phyloP scores from a whole-genome alignment of 2,888 invertebrate species.

The Yponomeuta sedellus region DNA sequence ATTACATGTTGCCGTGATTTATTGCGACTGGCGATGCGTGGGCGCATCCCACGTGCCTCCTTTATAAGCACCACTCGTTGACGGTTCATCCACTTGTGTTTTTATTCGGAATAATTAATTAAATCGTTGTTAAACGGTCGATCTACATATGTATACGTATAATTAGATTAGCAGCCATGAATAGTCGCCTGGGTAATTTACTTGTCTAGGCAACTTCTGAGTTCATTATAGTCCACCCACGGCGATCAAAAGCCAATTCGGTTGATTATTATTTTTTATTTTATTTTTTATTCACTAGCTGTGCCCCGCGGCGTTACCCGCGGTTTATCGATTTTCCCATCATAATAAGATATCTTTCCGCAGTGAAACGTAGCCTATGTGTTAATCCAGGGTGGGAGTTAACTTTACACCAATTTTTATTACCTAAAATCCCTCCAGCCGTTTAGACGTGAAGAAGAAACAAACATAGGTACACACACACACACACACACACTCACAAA shows the following conservation, averaged over 20 bases:
- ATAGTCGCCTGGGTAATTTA: not conserved
- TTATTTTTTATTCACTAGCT: no score
- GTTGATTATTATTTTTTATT: no score
- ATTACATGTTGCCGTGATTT: conserved; percentile 38
- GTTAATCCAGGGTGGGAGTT: no score
- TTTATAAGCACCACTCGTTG: conserved; percentile 26
- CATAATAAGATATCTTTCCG: no score
- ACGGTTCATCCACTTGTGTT: conserved; percentile 30
- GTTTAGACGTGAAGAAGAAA: no score
- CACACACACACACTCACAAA: no score
- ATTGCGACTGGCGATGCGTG: conserved; percentile 37
- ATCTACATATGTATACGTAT: conserved; percentile 15
- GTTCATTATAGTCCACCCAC: not conserved
- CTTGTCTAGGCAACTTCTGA: not conserved
- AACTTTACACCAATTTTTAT: no score
- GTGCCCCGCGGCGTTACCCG: no score
- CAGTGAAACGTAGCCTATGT: no score
- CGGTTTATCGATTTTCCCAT: no score
- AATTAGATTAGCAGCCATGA: conserved; percentile 13
- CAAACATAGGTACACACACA: no score
- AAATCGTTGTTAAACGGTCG: conserved; percentile 26
- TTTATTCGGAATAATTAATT: conserved; percentile 26
- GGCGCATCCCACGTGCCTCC: conserved; percentile 49
- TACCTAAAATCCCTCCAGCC: no score
- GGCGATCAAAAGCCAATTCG: not conserved